These are phyloP conservation scores for Scrobipalpa atriplicella DNA, from an alignment of 2,888 invertebrate genomes.

Conservation along the genomic window DNA sequence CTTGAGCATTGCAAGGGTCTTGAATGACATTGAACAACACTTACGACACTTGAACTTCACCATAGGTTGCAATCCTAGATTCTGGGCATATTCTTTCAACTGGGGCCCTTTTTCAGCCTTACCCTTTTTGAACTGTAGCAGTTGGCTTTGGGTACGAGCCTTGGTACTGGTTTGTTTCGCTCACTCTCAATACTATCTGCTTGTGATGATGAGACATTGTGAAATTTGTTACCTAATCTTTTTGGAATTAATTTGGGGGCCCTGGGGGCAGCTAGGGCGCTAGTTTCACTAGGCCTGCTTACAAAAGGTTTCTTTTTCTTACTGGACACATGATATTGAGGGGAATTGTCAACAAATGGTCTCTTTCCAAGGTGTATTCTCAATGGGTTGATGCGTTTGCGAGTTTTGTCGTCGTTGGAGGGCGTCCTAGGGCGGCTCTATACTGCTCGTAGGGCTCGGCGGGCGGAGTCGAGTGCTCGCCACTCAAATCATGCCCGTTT, in stretches of 20 bases:
- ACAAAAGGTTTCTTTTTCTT: conserved; percentile 66
- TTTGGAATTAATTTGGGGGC: conserved; percentile 73
- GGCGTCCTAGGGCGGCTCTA: conserved; percentile 47
- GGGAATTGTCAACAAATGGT: conserved; percentile 76
- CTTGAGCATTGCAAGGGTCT: conserved; percentile 85
- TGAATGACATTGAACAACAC: conserved; percentile 87
- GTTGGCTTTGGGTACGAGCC: conserved; percentile 77
- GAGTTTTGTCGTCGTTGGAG: conserved; percentile 61
- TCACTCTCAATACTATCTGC: conserved; percentile 60
- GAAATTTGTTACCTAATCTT: conserved; percentile 60
- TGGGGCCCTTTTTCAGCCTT: conserved; percentile 71
- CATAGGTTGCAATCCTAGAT: conserved; percentile 87
- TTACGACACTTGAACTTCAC: conserved; percentile 89
- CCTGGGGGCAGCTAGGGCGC: conserved; percentile 55
- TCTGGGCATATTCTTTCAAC: conserved; percentile 86
- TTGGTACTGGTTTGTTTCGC: conserved; percentile 72
- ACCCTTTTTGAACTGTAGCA: conserved; percentile 72
- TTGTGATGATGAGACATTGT: conserved; percentile 62
- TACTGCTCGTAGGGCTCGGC: conserved; percentile 50
- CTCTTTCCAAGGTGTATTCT: conserved; percentile 76
- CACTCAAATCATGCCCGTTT: conserved; percentile 69
- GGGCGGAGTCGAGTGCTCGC: conserved; percentile 54
- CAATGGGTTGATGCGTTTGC: conserved; percentile 73
- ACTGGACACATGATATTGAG: conserved; percentile 59
- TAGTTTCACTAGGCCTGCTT: conserved; percentile 62